Evolutionary conservation across 2,113 vertebrate genomes (phyloP).

Genomic region (Nesoenas mayeri): DNA sequence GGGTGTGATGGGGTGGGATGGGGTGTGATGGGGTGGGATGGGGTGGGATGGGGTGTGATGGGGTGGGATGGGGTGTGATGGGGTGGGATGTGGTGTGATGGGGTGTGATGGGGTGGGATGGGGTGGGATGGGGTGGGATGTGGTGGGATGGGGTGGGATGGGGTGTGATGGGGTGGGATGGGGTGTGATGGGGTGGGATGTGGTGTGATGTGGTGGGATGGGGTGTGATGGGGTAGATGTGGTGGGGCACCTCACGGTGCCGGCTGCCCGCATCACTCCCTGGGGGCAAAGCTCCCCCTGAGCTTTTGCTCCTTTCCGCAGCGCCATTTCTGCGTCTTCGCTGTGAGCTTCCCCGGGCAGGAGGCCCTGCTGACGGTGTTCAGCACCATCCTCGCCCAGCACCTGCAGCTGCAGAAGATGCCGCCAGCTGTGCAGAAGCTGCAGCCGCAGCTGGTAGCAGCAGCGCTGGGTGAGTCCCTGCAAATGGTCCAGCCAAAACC

Average conservation of each 20-base stretch:
- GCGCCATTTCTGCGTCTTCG: conserved; percentile 77
- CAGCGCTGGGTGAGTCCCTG: conserved; percentile 71
- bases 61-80: no score
- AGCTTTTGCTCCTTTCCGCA: background rate
- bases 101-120: no score
- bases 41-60: no score
- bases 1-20: no score
- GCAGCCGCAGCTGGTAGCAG: conserved; percentile 62
- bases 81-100: background rate
- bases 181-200: no score
- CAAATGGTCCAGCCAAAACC: background rate
- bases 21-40: background rate
- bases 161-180: background rate
- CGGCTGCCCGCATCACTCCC: background rate
- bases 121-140: no score
- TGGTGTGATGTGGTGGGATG: background rate
- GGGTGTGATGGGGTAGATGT: no score
- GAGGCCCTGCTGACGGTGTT: conserved; percentile 74
- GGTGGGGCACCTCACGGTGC: background rate
- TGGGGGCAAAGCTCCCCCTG: background rate
- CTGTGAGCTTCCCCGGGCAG: conserved; percentile 73
- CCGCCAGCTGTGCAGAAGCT: background rate
- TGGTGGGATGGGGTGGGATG: no score
- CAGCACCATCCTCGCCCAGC: conserved; percentile 71
- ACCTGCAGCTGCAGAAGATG: conserved; percentile 43